A percentile compares a stretch with the other conserved stretches of the same genome.
Evolutionary conservation across 1,140 invertebrate species (phyloP).

Genomic region (Cryptotermes secundus): DNA sequence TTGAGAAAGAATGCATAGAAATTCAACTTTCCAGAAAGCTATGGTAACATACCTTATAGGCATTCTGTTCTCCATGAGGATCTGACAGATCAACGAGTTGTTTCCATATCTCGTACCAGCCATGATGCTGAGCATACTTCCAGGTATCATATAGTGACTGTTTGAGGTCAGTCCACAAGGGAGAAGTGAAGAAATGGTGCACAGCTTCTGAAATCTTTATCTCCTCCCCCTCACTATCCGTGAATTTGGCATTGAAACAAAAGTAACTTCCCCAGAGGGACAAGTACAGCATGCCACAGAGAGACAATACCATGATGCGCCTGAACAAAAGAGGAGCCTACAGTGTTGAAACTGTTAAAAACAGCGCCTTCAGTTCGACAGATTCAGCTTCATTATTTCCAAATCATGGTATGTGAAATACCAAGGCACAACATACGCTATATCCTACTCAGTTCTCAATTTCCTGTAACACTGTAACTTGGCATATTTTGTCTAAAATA

Average conservation of each 20-base stretch:
- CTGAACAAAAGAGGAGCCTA: constrained; percentile 30
- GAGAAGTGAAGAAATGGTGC: constrained; percentile 87
- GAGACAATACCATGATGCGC: constrained; percentile 55
- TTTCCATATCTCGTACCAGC: constrained; percentile 78
- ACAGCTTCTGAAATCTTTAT: constrained; percentile 84
- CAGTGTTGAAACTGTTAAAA: not conserved
- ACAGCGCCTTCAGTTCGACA: not conserved
- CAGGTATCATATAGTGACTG: constrained; percentile 74
- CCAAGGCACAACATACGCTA: too few species aligned
- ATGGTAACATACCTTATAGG: constrained; percentile 67
- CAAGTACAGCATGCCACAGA: constrained; percentile 67
- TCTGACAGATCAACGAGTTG: constrained; percentile 84
- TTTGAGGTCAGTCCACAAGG: constrained; percentile 72
- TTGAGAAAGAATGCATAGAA: not conserved
- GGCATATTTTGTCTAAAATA: too few species aligned
- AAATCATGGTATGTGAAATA: too few species aligned
- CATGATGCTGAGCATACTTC: constrained; percentile 71
- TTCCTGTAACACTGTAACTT: too few species aligned
- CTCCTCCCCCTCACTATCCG: constrained; percentile 83
- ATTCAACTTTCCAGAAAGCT: not conserved
- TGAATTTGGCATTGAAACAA: constrained; percentile 87
- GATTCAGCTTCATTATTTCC: too few species aligned
- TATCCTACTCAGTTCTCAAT: too few species aligned
- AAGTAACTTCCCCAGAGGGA: constrained; percentile 75
- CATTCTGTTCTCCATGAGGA: constrained; percentile 85